These are phyloP conservation scores for Plecotus auritus DNA, from an alignment of 2,113 vertebrate genomes.

Conservation along the genomic window DNA sequence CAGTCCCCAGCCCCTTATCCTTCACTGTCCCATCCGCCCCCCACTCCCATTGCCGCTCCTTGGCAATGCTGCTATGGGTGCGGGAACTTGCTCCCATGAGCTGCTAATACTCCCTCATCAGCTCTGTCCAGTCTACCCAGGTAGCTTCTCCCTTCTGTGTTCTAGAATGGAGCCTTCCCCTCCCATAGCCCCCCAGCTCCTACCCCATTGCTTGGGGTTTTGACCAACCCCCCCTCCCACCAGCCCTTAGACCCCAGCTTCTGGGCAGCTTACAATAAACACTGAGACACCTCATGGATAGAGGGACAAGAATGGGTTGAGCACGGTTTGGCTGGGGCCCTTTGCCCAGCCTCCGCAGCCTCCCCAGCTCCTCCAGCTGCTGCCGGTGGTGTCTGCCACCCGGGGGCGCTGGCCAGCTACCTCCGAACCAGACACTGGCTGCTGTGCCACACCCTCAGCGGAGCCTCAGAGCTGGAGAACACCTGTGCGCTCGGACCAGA, in stretches of 20 bases:
- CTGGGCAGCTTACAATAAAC: background rate
- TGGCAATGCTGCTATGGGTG: fast-evolving
- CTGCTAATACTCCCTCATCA: background rate
- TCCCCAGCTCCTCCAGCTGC: background rate
- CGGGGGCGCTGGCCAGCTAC: background rate
- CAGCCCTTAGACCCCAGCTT: background rate
- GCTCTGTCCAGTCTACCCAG: background rate
- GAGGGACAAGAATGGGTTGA: no score
- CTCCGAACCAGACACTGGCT: background rate
- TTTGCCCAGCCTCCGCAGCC: background rate
- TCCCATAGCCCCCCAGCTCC: background rate
- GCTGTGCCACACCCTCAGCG: fast-evolving
- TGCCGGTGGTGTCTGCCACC: background rate
- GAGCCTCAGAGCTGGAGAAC: fast-evolving
- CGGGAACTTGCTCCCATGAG: fast-evolving
- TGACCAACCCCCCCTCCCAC: background rate
- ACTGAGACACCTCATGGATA: background rate
- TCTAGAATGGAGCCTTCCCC: fast-evolving
- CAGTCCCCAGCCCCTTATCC: fast-evolving
- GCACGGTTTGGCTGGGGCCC: background rate
- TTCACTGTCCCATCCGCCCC: fast-evolving
- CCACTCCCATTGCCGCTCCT: background rate
- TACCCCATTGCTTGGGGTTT: background rate
- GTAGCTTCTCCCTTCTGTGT: background rate
- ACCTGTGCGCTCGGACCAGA: fast-evolving